Base-by-base conservation (phyloP, 2,888 invertebrate genomes). In the Elegia similella region DNA sequence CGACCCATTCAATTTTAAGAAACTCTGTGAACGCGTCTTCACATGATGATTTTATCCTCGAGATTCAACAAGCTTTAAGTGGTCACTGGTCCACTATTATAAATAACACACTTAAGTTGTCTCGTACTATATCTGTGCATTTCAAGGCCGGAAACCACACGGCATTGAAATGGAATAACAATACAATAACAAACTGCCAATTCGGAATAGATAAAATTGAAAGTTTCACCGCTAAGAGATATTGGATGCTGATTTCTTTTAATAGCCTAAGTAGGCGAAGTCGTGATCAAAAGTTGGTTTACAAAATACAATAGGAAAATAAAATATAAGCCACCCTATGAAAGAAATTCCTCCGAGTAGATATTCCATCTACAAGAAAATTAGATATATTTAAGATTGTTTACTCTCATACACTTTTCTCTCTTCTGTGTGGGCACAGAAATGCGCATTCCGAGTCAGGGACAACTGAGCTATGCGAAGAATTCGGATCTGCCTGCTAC, bases 391-490 rank as follows among this genome's bases (percentile, higher is more conserved):
- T 46, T 17, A 46, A 23, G 46, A 46, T n/a, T 43, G 23, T 17
- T 46, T 23, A 12, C 23, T 23, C n/a, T 23, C 23, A 50, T 50
- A 50, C 13, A 34, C 32, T 50, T 50, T 50, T 34, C 34, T 29
- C 48, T 16, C 16, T 23, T 23, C 23, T 15, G 15, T 34, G 50
- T 34, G 15, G 50, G 16, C 50, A 15, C 34, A 50, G 50, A 15
- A 34, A 50, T 34, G 13, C 16, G 16, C 32, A 50, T 50, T 34
- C 50, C 50, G 13, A 50, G 16, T 15, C 34, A 32, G 34, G 30
- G 47, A 50, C 50, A 50, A 34, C 34, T n/a, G 32, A 34, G 34
- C 50, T 34, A 50, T 50, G 50, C 34, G 15, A 50, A 50, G 50
- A 50, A 50, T 50, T 50, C n/a, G 34, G 32, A 50, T 32, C 50